Evolutionary conservation across 2,113 vertebrate genomes (phyloP).

Genomic region (Raja brachyura): DNA sequence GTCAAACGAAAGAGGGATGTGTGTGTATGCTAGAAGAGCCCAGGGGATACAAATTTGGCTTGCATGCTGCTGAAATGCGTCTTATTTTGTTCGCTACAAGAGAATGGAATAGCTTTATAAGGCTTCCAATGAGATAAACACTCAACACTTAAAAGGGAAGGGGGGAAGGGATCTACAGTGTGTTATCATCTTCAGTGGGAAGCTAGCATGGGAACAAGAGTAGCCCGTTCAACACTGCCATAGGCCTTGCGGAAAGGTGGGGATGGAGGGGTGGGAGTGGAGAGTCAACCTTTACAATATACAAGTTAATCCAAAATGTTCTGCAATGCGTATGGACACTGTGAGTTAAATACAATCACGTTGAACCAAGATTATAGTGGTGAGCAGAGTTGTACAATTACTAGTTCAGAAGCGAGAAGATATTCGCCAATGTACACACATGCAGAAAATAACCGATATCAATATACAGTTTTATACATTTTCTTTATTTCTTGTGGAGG

Average conservation of each 20-base stretch:
- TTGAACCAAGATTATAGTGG: constrained; percentile 12
- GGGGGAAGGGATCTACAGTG: background rate
- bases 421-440: constrained; percentile 31
- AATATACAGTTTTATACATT: constrained; percentile 29
- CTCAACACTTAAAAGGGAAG: background rate
- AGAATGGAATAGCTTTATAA: constrained; percentile 17
- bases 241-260: background rate
- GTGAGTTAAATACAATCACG: constrained; percentile 20
- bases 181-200: constrained; percentile 14
- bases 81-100: constrained; percentile 20
- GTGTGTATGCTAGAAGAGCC: background rate
- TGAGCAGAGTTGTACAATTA: constrained; percentile 17
- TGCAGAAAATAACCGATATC: constrained; percentile 23
- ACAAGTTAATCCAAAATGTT: constrained; percentile 2
- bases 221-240: constrained; percentile 18
- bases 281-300: constrained; percentile 11
- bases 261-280: background rate
- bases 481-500: constrained; percentile 20
- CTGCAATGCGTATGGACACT: constrained; percentile 5
- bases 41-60: background rate
- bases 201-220: constrained; percentile 33
- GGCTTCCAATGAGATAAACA: constrained; percentile 23
- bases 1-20: background rate
- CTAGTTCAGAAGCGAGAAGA: background rate
- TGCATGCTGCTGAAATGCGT: constrained; percentile 34